Conservation (phyloP, 2,113 vertebrate species). For the Cephalopholis sonnerati region DNA sequence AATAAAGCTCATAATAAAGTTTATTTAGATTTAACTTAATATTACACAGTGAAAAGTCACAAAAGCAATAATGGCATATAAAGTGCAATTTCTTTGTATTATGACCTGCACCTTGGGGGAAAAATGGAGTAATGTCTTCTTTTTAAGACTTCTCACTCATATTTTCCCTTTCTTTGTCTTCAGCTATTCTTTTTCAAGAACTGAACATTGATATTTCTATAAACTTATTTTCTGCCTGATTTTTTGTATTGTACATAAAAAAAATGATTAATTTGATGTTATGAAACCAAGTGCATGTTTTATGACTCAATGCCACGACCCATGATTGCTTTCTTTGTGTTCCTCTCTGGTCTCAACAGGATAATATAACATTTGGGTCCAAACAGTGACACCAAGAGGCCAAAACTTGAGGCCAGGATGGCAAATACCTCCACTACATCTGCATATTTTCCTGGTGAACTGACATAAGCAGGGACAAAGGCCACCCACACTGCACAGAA, state of each 20-base stretch:
- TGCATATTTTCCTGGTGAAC: no score
- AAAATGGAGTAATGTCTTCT: no score
- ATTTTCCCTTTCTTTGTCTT: no score
- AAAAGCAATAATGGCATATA: no score
- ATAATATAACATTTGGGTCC: constrained; percentile 84
- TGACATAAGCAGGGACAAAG: no score
- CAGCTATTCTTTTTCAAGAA: no score
- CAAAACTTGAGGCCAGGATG: constrained; percentile 84
- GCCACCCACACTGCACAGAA: no score
- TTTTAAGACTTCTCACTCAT: no score
- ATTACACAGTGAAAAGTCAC: no score
- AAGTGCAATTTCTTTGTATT: constrained; percentile 5
- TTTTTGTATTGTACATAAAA: not conserved
- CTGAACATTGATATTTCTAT: no score
- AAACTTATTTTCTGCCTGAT: not conserved
- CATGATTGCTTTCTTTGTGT: constrained; percentile 76
- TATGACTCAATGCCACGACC: constrained; percentile 23
- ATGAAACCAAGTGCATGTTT: not conserved
- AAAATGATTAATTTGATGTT: not conserved
- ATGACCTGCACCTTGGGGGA: no score
- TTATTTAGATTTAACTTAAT: not conserved
- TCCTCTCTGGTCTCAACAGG: constrained; percentile 64
- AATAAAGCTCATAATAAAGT: no score
- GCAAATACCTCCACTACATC: not conserved
- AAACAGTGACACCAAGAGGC: constrained; percentile 77